Conservation (phyloP, 2,888 invertebrate genomes). For the Meiosimyza decipiens region DNA sequence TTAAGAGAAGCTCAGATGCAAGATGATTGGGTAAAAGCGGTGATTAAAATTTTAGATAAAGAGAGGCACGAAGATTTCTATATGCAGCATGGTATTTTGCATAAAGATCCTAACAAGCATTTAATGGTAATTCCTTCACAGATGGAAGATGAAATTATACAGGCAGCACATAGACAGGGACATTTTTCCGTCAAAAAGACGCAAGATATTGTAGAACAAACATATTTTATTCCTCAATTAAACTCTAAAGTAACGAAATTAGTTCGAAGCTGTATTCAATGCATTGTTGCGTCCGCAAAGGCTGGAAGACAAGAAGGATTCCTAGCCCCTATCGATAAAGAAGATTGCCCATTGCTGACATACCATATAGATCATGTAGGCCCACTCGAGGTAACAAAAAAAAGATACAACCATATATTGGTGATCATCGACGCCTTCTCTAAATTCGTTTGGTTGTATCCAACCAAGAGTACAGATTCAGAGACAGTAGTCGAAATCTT, state of each 20-base stretch:
- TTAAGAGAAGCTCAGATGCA: not conserved
- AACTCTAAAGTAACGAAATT: slow-evolving; percentile 27
- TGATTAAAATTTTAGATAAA: not conserved
- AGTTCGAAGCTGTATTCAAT: slow-evolving; percentile 38
- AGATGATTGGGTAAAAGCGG: slow-evolving; percentile 11
- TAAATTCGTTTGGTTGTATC: slow-evolving; percentile 59
- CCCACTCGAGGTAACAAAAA: slow-evolving; percentile 51
- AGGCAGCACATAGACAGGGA: slow-evolving; percentile 51
- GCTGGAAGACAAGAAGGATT: slow-evolving; percentile 57
- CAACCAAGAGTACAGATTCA: slow-evolving; percentile 49
- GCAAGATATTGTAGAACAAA: slow-evolving; percentile 47
- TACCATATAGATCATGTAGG: slow-evolving; percentile 59
- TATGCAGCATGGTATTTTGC: not conserved
- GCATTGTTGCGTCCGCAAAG: slow-evolving; percentile 46
- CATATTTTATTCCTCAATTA: slow-evolving; percentile 49
- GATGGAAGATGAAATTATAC: slow-evolving; percentile 18
- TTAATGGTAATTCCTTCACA: not conserved
- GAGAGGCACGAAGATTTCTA: slow-evolving; percentile 13
- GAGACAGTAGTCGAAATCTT: slow-evolving; percentile 54
- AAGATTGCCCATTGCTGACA: slow-evolving; percentile 51
- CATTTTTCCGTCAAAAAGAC: slow-evolving; percentile 56
- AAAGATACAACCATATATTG: slow-evolving; percentile 57
- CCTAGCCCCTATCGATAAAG: slow-evolving; percentile 55
- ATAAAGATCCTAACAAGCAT: slow-evolving; percentile 10
- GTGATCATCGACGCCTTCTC: slow-evolving; percentile 55